Percentiles rank a stretch among this genome's conserved stretches.
Evolutionary conservation across 1,140 invertebrate genomes (phyloP).

Genomic region (Trachymyrmex septentrionalis): DNA sequence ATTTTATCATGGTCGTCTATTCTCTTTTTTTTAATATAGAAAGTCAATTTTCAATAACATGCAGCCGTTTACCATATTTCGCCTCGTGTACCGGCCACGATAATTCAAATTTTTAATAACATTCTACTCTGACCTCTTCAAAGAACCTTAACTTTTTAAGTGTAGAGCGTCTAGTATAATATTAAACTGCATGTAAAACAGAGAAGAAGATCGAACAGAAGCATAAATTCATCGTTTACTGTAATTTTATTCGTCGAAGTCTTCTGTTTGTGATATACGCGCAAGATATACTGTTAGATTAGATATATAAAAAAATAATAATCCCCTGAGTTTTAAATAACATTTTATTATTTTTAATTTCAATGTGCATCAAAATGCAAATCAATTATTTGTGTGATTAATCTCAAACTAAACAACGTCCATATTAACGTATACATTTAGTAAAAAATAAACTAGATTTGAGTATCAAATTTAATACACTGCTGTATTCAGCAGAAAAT

Average conservation of each 20-base stretch:
- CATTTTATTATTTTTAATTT: too few relatives aligned
- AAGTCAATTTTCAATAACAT: slow-evolving; percentile 50
- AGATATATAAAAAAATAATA: too few relatives aligned
- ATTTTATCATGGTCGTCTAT: neutral
- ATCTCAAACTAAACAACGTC: too few relatives aligned
- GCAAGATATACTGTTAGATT: neutral
- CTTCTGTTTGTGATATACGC: neutral
- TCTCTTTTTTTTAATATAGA: neutral
- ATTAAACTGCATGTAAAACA: slow-evolving; percentile 25
- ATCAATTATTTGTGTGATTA: too few relatives aligned
- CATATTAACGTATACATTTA: too few relatives aligned
- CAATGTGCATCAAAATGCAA: too few relatives aligned
- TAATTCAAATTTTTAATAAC: slow-evolving; percentile 57
- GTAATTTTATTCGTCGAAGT: neutral
- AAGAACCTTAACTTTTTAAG: slow-evolving; percentile 29
- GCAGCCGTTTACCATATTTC: slow-evolving; percentile 21
- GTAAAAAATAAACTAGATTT: too few relatives aligned
- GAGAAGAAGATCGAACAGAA: neutral
- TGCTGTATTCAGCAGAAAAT: too few relatives aligned
- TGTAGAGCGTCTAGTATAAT: neutral
- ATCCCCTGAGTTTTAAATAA: too few relatives aligned
- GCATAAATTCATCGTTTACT: slow-evolving; percentile 14
- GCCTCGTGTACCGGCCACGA: neutral
- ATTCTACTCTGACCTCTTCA: neutral
- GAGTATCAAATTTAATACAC: too few relatives aligned